A percentile compares a stretch with the other conserved stretches of the same genome.
phyloP scores from a whole-genome alignment of 2,797 vertebrate species.

The Cyclopterus lumpus region DNA sequence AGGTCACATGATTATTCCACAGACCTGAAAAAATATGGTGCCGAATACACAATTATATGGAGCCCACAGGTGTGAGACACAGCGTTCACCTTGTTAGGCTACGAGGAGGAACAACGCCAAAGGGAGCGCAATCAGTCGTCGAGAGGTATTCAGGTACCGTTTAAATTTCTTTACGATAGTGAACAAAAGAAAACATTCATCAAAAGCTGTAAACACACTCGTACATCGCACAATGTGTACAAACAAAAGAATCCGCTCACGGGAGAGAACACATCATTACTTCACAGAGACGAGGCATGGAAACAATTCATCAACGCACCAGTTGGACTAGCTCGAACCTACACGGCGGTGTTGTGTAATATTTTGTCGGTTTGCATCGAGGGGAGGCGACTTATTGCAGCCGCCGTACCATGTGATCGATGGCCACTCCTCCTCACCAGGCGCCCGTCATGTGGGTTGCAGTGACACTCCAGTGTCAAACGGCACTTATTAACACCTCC shows the following conservation, averaged over 20 bases:
- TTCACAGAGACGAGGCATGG: not conserved
- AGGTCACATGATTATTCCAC: conserved; percentile 21
- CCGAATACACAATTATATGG: conserved; percentile 29
- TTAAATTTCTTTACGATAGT: too few species aligned
- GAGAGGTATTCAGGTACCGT: not conserved
- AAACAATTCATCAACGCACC: not conserved
- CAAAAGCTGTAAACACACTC: not conserved
- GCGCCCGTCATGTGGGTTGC: not conserved
- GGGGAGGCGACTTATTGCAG: not conserved
- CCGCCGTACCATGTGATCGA: not conserved
- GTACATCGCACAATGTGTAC: not conserved
- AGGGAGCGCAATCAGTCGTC: not conserved
- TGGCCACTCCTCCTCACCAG: not conserved
- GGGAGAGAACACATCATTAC: conserved; percentile 16
- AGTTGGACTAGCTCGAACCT: not conserved
- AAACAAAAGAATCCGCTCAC: not conserved
- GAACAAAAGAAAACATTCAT: not conserved
- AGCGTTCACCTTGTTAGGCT: not conserved
- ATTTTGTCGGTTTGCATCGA: not conserved
- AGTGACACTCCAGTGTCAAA: not conserved
- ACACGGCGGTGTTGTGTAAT: not conserved
- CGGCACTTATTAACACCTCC: too few species aligned
- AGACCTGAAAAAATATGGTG: conserved; percentile 16
- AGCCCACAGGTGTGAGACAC: not conserved
- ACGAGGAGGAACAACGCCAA: not conserved